Evolutionary conservation across 2,888 invertebrate genomes (phyloP).

Genomic region (Meteorus cinctellus): DNA sequence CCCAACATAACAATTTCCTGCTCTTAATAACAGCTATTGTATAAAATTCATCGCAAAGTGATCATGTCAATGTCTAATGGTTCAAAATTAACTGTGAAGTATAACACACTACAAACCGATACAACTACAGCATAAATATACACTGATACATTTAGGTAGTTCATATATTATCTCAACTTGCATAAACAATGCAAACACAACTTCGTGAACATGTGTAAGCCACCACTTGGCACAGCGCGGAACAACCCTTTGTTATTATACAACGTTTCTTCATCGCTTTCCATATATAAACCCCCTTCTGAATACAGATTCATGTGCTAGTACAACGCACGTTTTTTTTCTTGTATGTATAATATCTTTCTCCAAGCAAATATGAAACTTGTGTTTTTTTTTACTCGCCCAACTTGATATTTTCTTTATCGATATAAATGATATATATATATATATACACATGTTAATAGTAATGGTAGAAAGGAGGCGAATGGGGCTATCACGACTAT

Average conservation of each 20-base stretch:
- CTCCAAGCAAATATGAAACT: background rate
- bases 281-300: background rate
- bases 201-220: conserved; percentile 5
- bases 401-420: background rate
- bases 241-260: conserved; percentile 6
- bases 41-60: no score
- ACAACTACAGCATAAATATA: background rate
- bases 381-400: background rate
- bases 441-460: background rate
- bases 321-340: background rate
- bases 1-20: no score
- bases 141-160: background rate
- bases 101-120: background rate
- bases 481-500: background rate
- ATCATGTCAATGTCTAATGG: background rate
- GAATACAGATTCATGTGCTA: background rate
- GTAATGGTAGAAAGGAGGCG: background rate
- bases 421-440: background rate
- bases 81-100: conserved; percentile 1
- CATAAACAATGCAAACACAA: conserved; percentile 5
- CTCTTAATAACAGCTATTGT: no score
- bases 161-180: background rate
- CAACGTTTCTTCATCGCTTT: background rate
- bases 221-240: conserved; percentile 1
- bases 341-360: background rate